phyloP scores from a whole-genome alignment of 2,113 vertebrate species.

The Myotis davidii region DNA sequence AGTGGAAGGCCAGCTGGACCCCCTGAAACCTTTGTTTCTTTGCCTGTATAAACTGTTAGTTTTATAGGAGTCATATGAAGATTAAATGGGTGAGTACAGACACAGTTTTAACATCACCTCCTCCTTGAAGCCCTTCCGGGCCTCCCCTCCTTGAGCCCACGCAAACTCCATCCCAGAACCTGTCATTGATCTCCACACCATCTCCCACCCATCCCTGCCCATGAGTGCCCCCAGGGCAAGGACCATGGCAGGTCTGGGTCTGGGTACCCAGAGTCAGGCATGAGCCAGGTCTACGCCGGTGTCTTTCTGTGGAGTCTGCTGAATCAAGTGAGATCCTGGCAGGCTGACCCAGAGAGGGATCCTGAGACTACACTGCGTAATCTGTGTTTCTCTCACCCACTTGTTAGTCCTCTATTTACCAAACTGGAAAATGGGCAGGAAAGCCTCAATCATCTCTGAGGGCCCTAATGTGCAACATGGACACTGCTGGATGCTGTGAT shows the following conservation, averaged over 20 bases:
- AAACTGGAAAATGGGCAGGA: neutral
- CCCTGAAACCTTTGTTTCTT: neutral
- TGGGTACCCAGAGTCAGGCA: neutral
- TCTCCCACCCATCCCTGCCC: neutral
- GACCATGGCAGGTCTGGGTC: neutral
- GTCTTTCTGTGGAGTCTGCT: neutral
- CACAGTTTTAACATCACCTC: neutral
- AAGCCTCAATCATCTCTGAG: neutral
- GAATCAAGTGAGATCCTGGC: neutral
- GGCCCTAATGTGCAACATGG: fast-evolving
- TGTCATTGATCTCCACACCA: neutral
- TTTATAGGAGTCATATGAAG: neutral
- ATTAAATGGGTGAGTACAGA: neutral
- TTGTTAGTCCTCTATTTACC: neutral
- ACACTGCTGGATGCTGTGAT: neutral
- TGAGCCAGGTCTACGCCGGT: neutral
- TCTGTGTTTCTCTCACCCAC: neutral
- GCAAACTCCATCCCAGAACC: neutral
- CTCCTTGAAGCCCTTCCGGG: neutral
- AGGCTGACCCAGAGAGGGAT: neutral
- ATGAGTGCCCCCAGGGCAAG: neutral
- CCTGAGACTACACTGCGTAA: neutral
- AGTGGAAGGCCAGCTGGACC: neutral
- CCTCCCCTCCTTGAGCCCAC: neutral
- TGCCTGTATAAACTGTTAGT: neutral